phyloP scores from a whole-genome alignment of 2,797 vertebrate genomes.

The Bovichtus variegatus region DNA sequence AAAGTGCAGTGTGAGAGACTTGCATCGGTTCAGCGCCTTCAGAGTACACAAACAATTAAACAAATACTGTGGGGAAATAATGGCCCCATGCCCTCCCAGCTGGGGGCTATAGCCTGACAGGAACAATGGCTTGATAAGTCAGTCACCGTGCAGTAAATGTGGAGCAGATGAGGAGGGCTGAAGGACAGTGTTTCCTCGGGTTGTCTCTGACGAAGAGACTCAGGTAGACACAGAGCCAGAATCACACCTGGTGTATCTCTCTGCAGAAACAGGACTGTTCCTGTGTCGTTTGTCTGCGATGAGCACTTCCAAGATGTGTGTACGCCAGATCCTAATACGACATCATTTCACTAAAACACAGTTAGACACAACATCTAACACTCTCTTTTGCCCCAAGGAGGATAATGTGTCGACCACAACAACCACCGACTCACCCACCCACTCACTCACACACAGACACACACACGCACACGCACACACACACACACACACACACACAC shows the following conservation, averaged over 20 bases:
- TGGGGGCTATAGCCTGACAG: conserved; percentile 6
- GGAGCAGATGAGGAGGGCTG: not conserved
- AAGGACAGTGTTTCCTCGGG: not conserved
- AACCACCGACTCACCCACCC: conserved; percentile 11
- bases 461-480: conserved; percentile 28
- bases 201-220: conserved; percentile 13
- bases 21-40: not conserved
- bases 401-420: conserved; percentile 38
- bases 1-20: not conserved
- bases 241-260: not conserved
- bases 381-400: conserved; percentile 31
- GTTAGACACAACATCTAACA: conserved; percentile 14
- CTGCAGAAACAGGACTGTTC: not conserved
- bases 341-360: conserved; percentile 17
- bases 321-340: conserved; percentile 3
- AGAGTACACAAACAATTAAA: conserved; percentile 40
- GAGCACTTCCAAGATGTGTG: conserved; percentile 2
- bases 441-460: conserved; percentile 31
- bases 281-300: not conserved
- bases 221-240: not conserved
- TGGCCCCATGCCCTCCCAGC: conserved; percentile 9
- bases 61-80: conserved; percentile 40
- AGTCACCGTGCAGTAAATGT: not conserved
- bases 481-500: conserved; percentile 22
- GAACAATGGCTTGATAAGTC: conserved; percentile 13